These are phyloP conservation scores for Acronicta aceris DNA, from an alignment of 2,888 invertebrate genomes.

Conservation along the genomic window DNA sequence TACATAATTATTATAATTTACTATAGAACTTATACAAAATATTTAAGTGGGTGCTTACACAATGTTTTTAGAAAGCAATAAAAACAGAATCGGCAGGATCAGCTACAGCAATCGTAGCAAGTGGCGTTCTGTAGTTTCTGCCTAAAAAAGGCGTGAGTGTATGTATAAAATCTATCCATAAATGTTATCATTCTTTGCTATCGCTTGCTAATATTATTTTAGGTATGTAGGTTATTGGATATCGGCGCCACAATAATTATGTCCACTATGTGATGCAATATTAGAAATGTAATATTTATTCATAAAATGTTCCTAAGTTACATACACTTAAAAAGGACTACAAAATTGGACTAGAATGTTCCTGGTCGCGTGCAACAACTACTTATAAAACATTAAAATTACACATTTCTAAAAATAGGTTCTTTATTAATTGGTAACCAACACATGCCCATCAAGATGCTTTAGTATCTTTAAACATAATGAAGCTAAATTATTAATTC, in stretches of 20 bases:
- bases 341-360: constrained; percentile 56
- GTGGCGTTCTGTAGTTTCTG: too few relatives aligned
- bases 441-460: constrained; percentile 1
- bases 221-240: constrained; percentile 9
- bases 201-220: constrained; percentile 5
- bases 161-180: too few relatives aligned
- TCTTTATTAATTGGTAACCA: constrained; percentile 17
- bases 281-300: constrained; percentile 8
- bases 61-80: constrained; percentile 4
- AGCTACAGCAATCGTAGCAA: too few relatives aligned
- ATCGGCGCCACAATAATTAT: constrained; percentile 23
- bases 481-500: constrained; percentile 1
- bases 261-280: constrained; percentile 3
- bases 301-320: constrained; percentile 36
- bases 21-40: constrained; percentile 20
- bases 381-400: constrained; percentile 28
- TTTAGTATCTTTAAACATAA: constrained; percentile 3
- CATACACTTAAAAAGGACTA: constrained; percentile 52
- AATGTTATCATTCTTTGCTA: constrained; percentile 27
- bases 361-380: constrained; percentile 45
- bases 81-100: constrained; percentile 8
- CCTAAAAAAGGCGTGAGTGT: too few relatives aligned
- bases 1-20: constrained; percentile 16
- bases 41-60: constrained; percentile 8
- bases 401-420: constrained; percentile 35